phyloP scores from a whole-genome alignment of 1,140 invertebrate species.

The Meloidogyne hapla region DNA sequence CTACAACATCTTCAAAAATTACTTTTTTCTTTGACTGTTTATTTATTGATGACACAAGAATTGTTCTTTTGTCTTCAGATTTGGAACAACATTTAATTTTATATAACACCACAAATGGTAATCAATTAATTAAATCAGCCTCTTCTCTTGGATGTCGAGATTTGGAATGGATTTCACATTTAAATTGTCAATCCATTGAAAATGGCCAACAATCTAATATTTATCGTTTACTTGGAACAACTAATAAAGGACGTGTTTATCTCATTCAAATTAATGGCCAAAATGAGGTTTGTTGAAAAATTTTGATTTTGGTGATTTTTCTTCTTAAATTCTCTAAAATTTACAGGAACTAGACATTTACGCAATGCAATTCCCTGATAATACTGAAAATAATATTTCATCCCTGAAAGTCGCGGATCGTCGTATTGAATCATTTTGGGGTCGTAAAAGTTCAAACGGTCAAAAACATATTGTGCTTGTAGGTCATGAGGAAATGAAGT shows the following conservation, averaged over 20 bases:
- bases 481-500: constrained; percentile 3
- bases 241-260: constrained; percentile 17
- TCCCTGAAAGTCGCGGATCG: not conserved
- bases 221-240: constrained; percentile 10
- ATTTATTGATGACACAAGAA: constrained; percentile 7
- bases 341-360: not conserved
- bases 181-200: not conserved
- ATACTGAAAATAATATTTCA: not conserved
- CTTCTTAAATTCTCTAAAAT: not conserved
- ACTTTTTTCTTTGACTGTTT: constrained; percentile 10
- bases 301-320: too few species aligned
- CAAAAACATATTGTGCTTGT: constrained; percentile 10
- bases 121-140: not conserved
- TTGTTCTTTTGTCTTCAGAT: constrained; percentile 4
- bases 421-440: constrained; percentile 27
- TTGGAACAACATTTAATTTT: constrained; percentile 5
- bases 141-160: not conserved
- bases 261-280: not conserved
- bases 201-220: not conserved
- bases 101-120: not conserved
- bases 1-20: not conserved
- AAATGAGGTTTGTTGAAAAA: too few species aligned
- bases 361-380: not conserved
- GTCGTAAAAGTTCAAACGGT: not conserved
- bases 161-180: constrained; percentile 19